Conservation (phyloP, 2,113 vertebrate species). For the Semicossyphus pulcher region DNA sequence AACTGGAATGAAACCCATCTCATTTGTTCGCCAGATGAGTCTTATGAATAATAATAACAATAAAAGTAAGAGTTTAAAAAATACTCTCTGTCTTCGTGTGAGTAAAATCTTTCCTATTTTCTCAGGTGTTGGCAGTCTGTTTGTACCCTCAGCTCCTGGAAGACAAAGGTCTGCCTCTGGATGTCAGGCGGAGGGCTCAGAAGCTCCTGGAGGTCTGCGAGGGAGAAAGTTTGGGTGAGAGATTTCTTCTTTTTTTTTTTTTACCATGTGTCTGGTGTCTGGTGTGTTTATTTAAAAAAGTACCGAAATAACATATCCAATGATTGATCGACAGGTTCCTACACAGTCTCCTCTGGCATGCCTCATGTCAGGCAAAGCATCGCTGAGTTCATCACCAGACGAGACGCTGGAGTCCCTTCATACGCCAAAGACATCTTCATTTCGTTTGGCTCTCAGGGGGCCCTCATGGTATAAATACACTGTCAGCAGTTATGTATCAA, state of each 20-base stretch:
- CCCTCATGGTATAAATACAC: neutral
- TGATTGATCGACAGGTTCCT: conserved; percentile 57
- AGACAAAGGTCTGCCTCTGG: conserved; percentile 40
- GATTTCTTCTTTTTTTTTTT: too few species aligned
- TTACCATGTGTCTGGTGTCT: too few species aligned
- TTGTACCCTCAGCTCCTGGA: conserved; percentile 61
- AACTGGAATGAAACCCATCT: conserved; percentile 55
- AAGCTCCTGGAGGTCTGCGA: conserved; percentile 51
- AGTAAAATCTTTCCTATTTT: neutral
- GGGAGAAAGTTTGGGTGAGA: conserved; percentile 62
- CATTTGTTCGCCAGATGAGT: conserved; percentile 66
- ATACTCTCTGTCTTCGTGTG: too few species aligned
- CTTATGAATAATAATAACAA: neutral
- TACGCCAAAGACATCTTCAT: conserved; percentile 61
- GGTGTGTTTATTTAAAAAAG: too few species aligned
- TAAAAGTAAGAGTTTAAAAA: too few species aligned
- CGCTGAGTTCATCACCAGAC: conserved; percentile 59
- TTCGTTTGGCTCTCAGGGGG: conserved; percentile 42
- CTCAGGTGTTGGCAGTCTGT: conserved; percentile 61
- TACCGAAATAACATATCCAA: neutral
- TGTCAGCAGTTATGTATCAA: too few species aligned
- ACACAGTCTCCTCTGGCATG: conserved; percentile 15
- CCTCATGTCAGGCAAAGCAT: conserved; percentile 46
- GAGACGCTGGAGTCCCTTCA: conserved; percentile 63
- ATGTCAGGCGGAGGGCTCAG: conserved; percentile 57